These are phyloP conservation scores for Acipenser oxyrinchus DNA, from an alignment of 2,797 vertebrate species.

Conservation along the genomic window DNA sequence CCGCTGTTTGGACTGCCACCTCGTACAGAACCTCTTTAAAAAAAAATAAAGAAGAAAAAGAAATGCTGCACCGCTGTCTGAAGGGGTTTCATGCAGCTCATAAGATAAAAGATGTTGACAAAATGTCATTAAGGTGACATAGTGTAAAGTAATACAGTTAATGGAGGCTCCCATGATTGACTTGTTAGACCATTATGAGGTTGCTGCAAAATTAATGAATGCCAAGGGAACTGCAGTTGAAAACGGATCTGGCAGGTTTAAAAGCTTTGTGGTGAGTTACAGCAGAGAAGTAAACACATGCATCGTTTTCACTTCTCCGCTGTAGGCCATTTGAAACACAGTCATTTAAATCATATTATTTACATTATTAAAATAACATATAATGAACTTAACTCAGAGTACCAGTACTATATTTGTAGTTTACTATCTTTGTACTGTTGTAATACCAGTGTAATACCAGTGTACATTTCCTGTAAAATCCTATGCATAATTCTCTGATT, in stretches of 20 bases:
- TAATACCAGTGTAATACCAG: no score
- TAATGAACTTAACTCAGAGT: no score
- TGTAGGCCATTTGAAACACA: conserved; percentile 30
- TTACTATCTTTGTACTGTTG: no score
- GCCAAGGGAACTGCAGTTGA: conserved; percentile 71
- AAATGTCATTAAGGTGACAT: conserved; percentile 78
- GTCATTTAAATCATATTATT: no score
- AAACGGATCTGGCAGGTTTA: conserved; percentile 74
- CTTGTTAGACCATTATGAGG: conserved; percentile 80
- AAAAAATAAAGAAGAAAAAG: no score
- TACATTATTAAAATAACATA: no score
- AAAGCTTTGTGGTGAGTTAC: conserved; percentile 71
- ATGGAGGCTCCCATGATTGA: conserved; percentile 72
- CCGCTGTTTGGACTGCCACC: conserved; percentile 37
- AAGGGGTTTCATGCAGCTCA: conserved; percentile 58
- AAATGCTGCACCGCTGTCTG: conserved; percentile 60
- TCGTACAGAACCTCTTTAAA: conserved; percentile 44
- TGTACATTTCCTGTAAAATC: no score
- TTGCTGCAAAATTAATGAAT: conserved; percentile 81
- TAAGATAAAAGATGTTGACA: conserved; percentile 73
- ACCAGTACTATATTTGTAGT: no score
- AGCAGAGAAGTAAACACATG: conserved; percentile 60
- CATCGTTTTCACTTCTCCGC: conserved; percentile 52
- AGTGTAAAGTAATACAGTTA: conserved; percentile 71
- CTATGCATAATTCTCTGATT: no score